Evolutionary conservation across 2,888 invertebrate genomes (phyloP).

Genomic region (Tryphoninae sp.): DNA sequence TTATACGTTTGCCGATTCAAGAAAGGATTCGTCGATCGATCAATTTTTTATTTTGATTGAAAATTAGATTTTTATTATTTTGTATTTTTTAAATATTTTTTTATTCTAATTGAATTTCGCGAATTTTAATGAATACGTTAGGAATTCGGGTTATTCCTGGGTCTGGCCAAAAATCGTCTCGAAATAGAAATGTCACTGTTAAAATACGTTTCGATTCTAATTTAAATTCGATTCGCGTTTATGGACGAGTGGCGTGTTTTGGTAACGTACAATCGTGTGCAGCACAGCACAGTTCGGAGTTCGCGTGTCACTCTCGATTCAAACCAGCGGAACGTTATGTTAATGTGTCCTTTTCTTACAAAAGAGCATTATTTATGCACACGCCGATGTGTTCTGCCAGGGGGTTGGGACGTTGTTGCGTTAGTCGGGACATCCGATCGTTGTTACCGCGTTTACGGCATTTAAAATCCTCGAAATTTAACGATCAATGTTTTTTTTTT

Average conservation of each 20-base stretch:
- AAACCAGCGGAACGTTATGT: constrained; percentile 66
- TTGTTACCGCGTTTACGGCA: constrained; percentile 18
- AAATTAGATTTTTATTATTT: neutral
- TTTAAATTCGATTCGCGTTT: constrained; percentile 12
- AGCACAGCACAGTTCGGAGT: constrained; percentile 32
- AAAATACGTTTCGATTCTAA: constrained; percentile 8
- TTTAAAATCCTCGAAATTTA: neutral
- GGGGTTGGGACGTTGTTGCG: neutral
- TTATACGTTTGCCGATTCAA: neutral
- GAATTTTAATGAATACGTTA: neutral
- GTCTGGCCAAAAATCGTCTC: neutral
- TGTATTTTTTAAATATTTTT: neutral
- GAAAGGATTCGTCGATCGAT: neutral
- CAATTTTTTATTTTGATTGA: neutral
- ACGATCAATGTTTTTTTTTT: too few relatives aligned
- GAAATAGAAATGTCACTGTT: neutral
- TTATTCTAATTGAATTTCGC: neutral
- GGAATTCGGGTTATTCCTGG: neutral
- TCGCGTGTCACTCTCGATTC: constrained; percentile 68
- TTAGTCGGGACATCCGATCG: constrained; percentile 54
- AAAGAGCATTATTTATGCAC: constrained; percentile 66
- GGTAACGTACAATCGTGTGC: constrained; percentile 21
- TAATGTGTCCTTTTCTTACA: constrained; percentile 66
- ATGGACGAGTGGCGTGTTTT: constrained; percentile 17
- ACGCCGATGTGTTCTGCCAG: neutral